Evolutionary conservation across 2,888 invertebrate genomes (phyloP).

Genomic region (Lasioglossum vierecki): DNA sequence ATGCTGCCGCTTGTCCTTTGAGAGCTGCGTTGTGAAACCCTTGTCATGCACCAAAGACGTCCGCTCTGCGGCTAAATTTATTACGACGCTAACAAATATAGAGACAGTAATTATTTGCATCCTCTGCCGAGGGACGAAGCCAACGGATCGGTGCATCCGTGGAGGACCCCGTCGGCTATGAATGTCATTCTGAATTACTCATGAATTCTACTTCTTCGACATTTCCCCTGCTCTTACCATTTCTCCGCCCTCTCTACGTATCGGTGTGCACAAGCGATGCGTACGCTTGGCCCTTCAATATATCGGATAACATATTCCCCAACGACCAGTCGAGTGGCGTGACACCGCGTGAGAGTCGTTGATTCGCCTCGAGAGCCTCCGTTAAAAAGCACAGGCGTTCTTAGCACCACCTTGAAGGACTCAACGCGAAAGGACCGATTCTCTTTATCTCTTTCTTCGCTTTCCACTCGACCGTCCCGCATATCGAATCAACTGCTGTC

Average conservation of each 20-base stretch:
- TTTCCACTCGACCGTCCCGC: background rate
- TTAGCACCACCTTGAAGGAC: background rate
- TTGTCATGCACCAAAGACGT: constrained; percentile 58
- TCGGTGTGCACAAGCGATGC: background rate
- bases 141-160: background rate
- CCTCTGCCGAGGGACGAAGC: constrained; percentile 37
- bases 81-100: constrained; percentile 60
- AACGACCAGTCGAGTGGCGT: constrained; percentile 4
- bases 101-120: constrained; percentile 66
- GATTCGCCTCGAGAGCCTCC: background rate
- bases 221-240: background rate
- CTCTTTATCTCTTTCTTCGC: constrained; percentile 6
- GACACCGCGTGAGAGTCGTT: background rate
- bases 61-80: constrained; percentile 55
- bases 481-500: background rate
- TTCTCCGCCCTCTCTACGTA: background rate
- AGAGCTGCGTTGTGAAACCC: constrained; percentile 59
- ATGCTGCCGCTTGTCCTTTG: constrained; percentile 63
- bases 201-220: background rate
- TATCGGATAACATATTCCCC: background rate
- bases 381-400: background rate
- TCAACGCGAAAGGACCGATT: background rate
- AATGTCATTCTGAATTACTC: constrained; percentile 15
- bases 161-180: background rate
- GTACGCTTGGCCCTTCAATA: background rate